A percentile compares a stretch with the other conserved stretches of the same genome.
phyloP scores from a whole-genome alignment of 1,140 invertebrate genomes.

The Streblospio benedicti region DNA sequence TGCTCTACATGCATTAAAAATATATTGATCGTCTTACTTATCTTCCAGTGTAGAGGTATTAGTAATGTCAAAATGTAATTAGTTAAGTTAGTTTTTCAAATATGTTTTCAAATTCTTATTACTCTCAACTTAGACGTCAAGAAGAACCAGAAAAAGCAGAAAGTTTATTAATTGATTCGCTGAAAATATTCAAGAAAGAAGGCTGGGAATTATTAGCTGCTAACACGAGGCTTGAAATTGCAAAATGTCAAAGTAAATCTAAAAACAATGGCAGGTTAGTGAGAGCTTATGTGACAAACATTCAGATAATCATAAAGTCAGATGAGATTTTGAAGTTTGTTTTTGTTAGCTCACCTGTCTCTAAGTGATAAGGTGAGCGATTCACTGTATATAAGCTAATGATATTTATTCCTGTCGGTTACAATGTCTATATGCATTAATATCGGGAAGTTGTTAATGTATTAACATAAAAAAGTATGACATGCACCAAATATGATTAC shows the following conservation, averaged over 20 bases:
- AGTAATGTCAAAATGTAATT: background rate
- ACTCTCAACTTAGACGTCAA: too few relatives aligned
- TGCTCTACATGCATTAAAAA: background rate
- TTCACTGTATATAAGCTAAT: background rate
- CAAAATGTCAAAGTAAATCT: constrained; percentile 72
- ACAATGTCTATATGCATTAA: background rate
- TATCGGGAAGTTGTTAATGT: background rate
- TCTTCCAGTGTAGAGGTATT: background rate
- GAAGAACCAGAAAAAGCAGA: constrained; percentile 80
- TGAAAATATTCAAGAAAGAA: constrained; percentile 77
- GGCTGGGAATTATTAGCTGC: constrained; percentile 73
- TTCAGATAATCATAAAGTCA: background rate
- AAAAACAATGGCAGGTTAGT: constrained; percentile 52
- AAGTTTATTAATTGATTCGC: constrained; percentile 74
- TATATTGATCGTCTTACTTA: background rate
- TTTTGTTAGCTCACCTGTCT: constrained; percentile 6
- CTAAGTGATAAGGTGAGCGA: constrained; percentile 11
- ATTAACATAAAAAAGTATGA: too few relatives aligned
- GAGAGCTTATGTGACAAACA: background rate
- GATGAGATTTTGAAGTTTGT: background rate
- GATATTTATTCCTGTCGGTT: background rate
- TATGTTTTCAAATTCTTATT: too few relatives aligned
- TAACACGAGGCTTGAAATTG: constrained; percentile 72
- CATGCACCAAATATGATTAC: too few relatives aligned
- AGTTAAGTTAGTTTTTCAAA: too few relatives aligned